Conservation (phyloP, 2,888 invertebrate genomes). For the Tipula helvola region DNA sequence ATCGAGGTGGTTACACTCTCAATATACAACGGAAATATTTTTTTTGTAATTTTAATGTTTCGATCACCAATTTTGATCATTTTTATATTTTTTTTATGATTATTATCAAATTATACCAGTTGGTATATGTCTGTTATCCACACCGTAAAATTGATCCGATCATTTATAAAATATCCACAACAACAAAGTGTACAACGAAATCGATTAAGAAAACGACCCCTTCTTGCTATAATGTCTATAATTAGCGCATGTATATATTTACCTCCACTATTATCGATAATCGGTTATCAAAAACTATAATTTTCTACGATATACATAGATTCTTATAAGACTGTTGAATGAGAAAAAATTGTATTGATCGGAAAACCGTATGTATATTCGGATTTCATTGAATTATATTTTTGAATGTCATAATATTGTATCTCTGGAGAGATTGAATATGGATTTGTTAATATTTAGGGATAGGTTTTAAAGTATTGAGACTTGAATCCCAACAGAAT, state of each 20-base stretch:
- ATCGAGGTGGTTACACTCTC: not conserved
- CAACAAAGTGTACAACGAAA: not conserved
- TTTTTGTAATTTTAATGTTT: not conserved
- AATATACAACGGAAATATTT: not conserved
- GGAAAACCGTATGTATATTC: not conserved
- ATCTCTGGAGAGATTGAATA: not conserved
- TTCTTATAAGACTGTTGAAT: not conserved
- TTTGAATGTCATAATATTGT: not conserved
- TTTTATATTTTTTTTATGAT: not conserved
- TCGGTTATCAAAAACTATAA: not conserved
- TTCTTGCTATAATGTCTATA: not conserved
- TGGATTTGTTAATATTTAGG: not conserved
- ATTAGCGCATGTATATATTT: not conserved
- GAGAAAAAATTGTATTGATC: not conserved
- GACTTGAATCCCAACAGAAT: not conserved
- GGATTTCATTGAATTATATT: not conserved
- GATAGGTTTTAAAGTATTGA: not conserved
- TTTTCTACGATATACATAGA: not conserved
- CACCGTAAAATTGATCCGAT: not conserved
- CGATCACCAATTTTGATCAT: not conserved
- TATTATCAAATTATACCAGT: not conserved
- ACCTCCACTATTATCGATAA: not conserved
- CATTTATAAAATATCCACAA: not conserved
- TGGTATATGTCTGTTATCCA: not conserved
- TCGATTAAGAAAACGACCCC: not conserved